Conservation (phyloP, 2,113 vertebrate species). For the Megalops atlanticus region DNA sequence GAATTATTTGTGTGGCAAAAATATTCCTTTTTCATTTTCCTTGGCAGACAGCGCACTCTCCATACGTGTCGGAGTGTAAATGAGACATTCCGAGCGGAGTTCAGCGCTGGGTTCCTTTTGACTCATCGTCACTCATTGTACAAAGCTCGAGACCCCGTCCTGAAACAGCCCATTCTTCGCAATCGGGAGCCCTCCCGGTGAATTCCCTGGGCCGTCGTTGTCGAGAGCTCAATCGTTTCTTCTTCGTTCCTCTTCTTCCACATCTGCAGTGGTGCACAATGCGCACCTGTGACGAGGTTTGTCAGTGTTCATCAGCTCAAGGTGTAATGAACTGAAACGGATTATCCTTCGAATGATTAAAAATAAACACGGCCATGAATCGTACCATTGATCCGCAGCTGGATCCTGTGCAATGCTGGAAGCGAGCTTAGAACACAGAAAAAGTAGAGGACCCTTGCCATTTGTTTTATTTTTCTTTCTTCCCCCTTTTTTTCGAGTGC, state of each 20-base stretch:
- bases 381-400: slow-evolving; percentile 36
- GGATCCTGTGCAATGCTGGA: slow-evolving; percentile 32
- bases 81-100: slow-evolving; percentile 56
- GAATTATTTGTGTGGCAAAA: slow-evolving; percentile 62
- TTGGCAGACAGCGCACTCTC: slow-evolving; percentile 47
- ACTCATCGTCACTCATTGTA: slow-evolving; percentile 58
- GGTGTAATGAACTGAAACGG: slow-evolving; percentile 22
- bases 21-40: slow-evolving; percentile 50
- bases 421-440: slow-evolving; percentile 17
- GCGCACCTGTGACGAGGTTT: slow-evolving; percentile 2
- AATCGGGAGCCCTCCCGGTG: slow-evolving; percentile 32
- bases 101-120: slow-evolving; percentile 60
- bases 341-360: slow-evolving; percentile 41
- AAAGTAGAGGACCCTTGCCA: slow-evolving; percentile 12
- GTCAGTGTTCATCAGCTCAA: slow-evolving; percentile 9
- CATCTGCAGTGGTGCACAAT: slow-evolving; percentile 16
- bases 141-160: slow-evolving; percentile 43
- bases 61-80: slow-evolving; percentile 55
- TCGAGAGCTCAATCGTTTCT: slow-evolving; percentile 51
- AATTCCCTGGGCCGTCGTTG: slow-evolving; percentile 45
- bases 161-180: slow-evolving; percentile 53
- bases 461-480: too few relatives aligned
- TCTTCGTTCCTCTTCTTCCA: slow-evolving; percentile 31
- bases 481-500: background rate
- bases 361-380: slow-evolving; percentile 47